Percentiles rank a stretch among this genome's conserved stretches.
These are phyloP conservation scores for Poeciliopsis gracilis DNA, from an alignment of 2,797 vertebrate species.

Conservation along the genomic window DNA sequence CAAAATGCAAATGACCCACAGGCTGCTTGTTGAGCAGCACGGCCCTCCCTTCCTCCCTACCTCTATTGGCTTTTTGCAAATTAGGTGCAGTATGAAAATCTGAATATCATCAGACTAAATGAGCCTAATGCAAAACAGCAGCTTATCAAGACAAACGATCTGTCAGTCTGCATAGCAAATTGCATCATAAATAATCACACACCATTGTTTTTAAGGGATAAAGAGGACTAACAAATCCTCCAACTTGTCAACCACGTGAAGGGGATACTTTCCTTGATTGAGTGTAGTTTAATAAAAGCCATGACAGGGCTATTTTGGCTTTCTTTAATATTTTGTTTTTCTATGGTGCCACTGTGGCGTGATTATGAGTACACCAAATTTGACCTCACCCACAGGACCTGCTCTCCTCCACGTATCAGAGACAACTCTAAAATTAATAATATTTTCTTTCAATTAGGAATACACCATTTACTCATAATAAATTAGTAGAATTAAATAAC, in stretches of 20 bases:
- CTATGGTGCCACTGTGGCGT: not conserved
- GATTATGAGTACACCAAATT: not conserved
- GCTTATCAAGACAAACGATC: constrained; percentile 83
- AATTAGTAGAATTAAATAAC: not conserved
- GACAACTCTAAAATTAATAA: not conserved
- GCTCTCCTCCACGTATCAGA: not conserved
- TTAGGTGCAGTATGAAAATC: constrained; percentile 80
- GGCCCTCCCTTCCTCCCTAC: constrained; percentile 8
- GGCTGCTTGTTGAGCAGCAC: constrained; percentile 59
- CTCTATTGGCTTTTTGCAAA: constrained; percentile 78
- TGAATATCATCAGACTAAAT: constrained; percentile 85
- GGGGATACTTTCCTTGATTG: constrained; percentile 74
- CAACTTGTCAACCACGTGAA: constrained; percentile 70
- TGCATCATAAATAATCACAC: constrained; percentile 80
- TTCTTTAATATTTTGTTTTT: not conserved
- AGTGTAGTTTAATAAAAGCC: constrained; percentile 66
- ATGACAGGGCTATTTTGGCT: constrained; percentile 52
- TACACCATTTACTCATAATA: not conserved
- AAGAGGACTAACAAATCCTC: constrained; percentile 78
- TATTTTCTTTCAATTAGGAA: too few relatives aligned
- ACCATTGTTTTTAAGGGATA: constrained; percentile 78
- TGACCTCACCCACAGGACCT: not conserved
- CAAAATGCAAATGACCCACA: constrained; percentile 77
- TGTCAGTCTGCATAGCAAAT: constrained; percentile 77
- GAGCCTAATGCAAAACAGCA: constrained; percentile 80